These are phyloP conservation scores for Arbacia lixula DNA, from an alignment of 53 echinoderm and acorn worm genomes.

Conservation along the genomic window DNA sequence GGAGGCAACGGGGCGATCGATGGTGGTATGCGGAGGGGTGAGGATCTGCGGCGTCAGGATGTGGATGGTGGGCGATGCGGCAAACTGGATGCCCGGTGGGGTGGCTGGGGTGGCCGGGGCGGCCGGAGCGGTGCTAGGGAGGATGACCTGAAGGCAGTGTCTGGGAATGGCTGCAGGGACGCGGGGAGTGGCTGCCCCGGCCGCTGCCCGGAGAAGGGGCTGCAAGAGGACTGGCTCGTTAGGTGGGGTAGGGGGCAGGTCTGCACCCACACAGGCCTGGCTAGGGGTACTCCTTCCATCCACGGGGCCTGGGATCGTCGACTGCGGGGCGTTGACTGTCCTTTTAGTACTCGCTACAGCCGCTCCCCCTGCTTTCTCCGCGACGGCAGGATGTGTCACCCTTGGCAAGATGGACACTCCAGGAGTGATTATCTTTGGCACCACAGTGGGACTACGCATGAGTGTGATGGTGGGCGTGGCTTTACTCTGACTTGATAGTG, in stretches of 20 bases:
- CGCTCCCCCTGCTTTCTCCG: no score
- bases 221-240: slow-evolving; percentile 29
- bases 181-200: background rate
- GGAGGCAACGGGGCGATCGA: slow-evolving; percentile 2
- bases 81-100: background rate
- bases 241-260: slow-evolving; percentile 34
- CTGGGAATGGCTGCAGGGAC: background rate
- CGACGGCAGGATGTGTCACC: no score
- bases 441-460: no score
- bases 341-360: background rate
- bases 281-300: slow-evolving; percentile 8
- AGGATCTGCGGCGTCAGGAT: slow-evolving; percentile 9
- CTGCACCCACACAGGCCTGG: background rate
- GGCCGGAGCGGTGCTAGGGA: background rate
- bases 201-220: background rate
- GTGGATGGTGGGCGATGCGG: background rate
- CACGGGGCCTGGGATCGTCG: no score
- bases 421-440: no score
- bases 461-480: no score
- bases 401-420: no score
- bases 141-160: background rate
- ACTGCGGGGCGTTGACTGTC: background rate
- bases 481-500: no score
- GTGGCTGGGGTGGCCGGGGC: background rate
- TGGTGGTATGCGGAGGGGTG: background rate